Conservation (phyloP, 2,113 vertebrate species). For the Microcebus griseorufus region DNA sequence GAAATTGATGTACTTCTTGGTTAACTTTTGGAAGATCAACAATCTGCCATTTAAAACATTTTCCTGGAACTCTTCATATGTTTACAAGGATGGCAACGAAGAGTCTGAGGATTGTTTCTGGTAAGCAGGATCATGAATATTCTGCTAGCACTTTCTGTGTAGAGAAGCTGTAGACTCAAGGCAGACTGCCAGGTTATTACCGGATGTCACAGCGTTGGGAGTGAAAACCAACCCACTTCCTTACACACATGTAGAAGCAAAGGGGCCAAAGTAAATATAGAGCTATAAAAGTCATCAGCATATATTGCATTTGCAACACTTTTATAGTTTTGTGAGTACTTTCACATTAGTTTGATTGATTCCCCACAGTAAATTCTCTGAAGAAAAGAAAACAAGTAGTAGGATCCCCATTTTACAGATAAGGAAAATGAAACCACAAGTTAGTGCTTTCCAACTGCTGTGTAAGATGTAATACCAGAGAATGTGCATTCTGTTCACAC, state of each 20-base stretch:
- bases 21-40: conserved; percentile 84
- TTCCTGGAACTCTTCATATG: conserved; percentile 88
- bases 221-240: not conserved
- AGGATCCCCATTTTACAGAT: not conserved
- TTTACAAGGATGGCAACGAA: conserved; percentile 88
- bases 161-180: not conserved
- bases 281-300: not conserved
- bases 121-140: conserved; percentile 83
- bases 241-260: not conserved
- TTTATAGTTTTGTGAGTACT: not conserved
- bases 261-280: not conserved
- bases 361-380: not conserved
- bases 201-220: not conserved
- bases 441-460: not conserved
- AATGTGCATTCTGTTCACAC: not conserved
- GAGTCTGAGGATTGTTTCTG: conserved; percentile 92
- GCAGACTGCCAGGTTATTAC: not conserved
- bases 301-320: not conserved
- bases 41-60: conserved; percentile 80
- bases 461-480: not conserved
- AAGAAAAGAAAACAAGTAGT: conserved; percentile 10
- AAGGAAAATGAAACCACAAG: not conserved
- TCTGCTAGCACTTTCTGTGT: not conserved
- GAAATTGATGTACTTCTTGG: conserved; percentile 90
- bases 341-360: not conserved